Base-by-base conservation (phyloP, 1,140 invertebrate species). In the Euwallacea similis region DNA sequence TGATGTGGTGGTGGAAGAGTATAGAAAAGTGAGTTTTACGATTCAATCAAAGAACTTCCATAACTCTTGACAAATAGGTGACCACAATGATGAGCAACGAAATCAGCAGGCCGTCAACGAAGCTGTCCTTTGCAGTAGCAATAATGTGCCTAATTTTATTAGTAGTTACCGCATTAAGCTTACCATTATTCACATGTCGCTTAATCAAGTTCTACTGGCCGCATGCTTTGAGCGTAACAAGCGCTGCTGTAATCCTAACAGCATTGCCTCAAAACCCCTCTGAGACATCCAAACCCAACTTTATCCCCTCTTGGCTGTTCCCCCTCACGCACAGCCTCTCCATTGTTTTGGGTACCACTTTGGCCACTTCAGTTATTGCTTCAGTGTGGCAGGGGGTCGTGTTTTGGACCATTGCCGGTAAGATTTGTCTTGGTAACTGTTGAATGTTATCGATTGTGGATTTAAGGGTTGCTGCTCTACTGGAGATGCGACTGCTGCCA, bases 1-100 rank as follows among this genome's bases (percentile, higher is more conserved):
- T 47, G 74, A 75, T 59, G 61, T 68, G 8, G 66, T 73, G n/a
- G 74, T 75, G 7, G 72, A 75, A 44, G 74, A 75, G 56, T 75
- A 75, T 47, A 68, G 61, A 46, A 72, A 73, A 59, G 72, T 33
- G 21, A 33, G 21, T 33, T 33, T 33, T 33, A 33, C 21, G 21
- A 33, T 33, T 33, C 21, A 33, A 33, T 33, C 21, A 33, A 33
- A 33, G 1, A 33, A 33, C 21, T 33, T 33, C 21, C 21, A 33
- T 33, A 33, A 33, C 4, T 33, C 21, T 33, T 33, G 1, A 33
- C 21, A 33, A 33, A 33, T 33, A 74, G 73, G 74, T 71, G 10
- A 58, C 72, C 6, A 66, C 72, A 61, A 68, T 62, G 69, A 73
- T 42, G 63, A 42, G 21, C 64, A 53, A 41, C 21, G 21, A 33